These are phyloP conservation scores for Lemur catta DNA, from an alignment of 2,797 vertebrate species.

Conservation along the genomic window DNA sequence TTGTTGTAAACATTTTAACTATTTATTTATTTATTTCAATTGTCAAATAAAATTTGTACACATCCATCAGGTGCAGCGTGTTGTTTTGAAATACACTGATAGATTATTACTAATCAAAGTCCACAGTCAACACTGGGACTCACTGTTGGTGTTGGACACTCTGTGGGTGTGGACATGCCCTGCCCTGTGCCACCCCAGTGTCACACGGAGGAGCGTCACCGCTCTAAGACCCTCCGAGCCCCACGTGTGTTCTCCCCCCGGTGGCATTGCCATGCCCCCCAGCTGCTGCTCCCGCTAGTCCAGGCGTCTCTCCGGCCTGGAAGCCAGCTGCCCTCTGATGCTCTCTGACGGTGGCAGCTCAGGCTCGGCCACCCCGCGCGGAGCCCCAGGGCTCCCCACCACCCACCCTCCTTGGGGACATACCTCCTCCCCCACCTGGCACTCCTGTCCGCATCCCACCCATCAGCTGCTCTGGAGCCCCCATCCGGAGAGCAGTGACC, in stretches of 20 bases:
- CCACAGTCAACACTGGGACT: rapidly evolving
- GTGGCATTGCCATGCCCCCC: neutral
- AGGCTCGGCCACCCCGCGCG: neutral
- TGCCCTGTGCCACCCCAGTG: rapidly evolving
- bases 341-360: neutral
- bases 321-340: neutral
- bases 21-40: neutral
- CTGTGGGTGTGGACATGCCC: neutral
- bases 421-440: neutral
- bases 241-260: rapidly evolving
- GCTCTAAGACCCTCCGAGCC: neutral
- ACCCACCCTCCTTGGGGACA: rapidly evolving
- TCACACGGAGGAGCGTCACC: rapidly evolving
- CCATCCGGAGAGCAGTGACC: neutral
- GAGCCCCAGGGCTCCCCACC: rapidly evolving
- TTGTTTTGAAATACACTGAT: neutral
- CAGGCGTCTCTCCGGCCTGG: neutral
- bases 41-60: neutral
- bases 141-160: rapidly evolving
- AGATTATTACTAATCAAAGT: rapidly evolving
- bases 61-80: neutral
- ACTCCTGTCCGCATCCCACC: neutral
- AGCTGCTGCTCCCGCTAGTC: neutral
- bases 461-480: neutral
- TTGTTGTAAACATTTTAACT: neutral